Evolutionary conservation across 2,888 invertebrate species (phyloP).

Genomic region (Sthenelais limicola): DNA sequence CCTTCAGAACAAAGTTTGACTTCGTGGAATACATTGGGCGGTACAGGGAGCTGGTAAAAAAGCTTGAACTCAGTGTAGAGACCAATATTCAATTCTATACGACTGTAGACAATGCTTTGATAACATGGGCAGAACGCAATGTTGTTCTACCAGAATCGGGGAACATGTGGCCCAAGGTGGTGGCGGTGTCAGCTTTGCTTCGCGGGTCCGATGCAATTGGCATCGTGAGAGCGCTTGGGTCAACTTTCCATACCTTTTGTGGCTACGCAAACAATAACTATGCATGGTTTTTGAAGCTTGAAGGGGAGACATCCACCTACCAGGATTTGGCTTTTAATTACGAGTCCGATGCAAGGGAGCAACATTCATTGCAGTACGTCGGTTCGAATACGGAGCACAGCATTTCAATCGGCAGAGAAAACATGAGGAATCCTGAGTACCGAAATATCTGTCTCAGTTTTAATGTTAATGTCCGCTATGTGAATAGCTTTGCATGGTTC

Average conservation of each 20-base stretch:
- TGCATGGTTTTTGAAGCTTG: conserved; percentile 41
- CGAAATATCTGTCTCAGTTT: not conserved
- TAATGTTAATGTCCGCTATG: not conserved
- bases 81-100: conserved; percentile 46
- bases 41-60: conserved; percentile 23
- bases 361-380: not conserved
- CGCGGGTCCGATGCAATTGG: conserved; percentile 46
- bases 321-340: conserved; percentile 40
- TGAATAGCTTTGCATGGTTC: conserved; percentile 40
- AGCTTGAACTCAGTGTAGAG: conserved; percentile 5
- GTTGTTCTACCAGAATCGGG: conserved; percentile 38
- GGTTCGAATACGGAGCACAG: conserved; percentile 1
- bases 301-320: conserved; percentile 19
- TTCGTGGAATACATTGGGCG: conserved; percentile 8
- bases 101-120: conserved; percentile 33
- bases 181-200: conserved; percentile 41
- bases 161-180: conserved; percentile 41
- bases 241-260: conserved; percentile 45
- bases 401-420: not conserved
- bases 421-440: conserved; percentile 1
- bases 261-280: not conserved
- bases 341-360: not conserved
- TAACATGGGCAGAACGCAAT: conserved; percentile 19
- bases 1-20: not conserved
- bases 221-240: conserved; percentile 48